Conservation (phyloP, 2,113 vertebrate species). For the Microcebus jonahi region DNA sequence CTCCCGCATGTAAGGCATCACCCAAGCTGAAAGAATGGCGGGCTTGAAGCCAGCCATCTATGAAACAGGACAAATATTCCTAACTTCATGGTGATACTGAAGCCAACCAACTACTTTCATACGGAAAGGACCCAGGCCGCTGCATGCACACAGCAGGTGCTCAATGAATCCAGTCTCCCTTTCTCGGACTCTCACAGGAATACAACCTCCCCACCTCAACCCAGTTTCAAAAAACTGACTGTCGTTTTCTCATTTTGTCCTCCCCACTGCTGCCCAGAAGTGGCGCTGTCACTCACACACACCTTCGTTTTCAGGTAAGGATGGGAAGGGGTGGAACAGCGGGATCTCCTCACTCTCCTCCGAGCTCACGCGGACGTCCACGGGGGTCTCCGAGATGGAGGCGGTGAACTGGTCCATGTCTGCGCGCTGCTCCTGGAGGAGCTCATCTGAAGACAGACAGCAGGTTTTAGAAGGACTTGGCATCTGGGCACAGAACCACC, state of each 20-base stretch:
- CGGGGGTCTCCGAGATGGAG: slow-evolving; percentile 94
- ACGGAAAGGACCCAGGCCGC: accelerated
- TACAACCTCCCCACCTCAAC: neutral
- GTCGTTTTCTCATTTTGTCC: neutral
- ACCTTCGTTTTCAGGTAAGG: slow-evolving; percentile 93
- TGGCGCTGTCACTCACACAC: slow-evolving; percentile 44
- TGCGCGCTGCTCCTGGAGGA: slow-evolving; percentile 95
- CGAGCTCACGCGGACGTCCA: slow-evolving; percentile 93
- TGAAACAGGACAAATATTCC: neutral
- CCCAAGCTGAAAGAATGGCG: neutral
- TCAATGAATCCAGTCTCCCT: neutral
- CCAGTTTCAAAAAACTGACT: neutral
- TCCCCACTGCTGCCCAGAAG: neutral
- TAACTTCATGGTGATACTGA: neutral
- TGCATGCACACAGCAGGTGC: neutral
- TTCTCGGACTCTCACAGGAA: neutral
- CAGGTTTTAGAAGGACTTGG: neutral
- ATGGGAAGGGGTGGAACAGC: slow-evolving; percentile 93
- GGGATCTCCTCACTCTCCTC: slow-evolving; percentile 94
- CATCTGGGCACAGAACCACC: neutral
- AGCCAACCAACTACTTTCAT: no score
- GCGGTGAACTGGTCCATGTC: slow-evolving; percentile 97
- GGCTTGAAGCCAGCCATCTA: neutral
- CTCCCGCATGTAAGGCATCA: neutral
- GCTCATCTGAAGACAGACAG: slow-evolving; percentile 87